These are phyloP conservation scores for Euura saliciscinereae DNA, from an alignment of 1,140 invertebrate genomes.

Conservation along the genomic window DNA sequence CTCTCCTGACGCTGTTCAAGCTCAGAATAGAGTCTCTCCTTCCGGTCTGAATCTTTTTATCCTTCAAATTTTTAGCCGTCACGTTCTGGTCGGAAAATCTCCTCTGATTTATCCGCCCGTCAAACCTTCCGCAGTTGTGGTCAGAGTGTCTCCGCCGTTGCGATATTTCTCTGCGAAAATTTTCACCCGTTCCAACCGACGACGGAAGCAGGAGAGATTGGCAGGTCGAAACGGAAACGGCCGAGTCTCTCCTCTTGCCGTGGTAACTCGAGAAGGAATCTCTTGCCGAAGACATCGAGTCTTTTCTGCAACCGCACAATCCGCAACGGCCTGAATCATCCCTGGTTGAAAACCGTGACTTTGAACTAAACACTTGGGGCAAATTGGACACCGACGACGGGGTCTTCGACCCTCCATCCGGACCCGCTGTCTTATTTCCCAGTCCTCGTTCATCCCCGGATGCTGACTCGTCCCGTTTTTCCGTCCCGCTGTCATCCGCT, in stretches of 20 bases:
- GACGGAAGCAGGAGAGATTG: slow-evolving; percentile 40
- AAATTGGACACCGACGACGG: too few species aligned
- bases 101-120: slow-evolving; percentile 17
- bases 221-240: slow-evolving; percentile 42
- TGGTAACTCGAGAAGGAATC: slow-evolving; percentile 28
- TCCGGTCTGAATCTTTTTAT: neutral
- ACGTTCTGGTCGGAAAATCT: slow-evolving; percentile 36
- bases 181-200: slow-evolving; percentile 7
- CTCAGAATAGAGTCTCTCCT: slow-evolving; percentile 20
- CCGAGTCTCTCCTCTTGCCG: slow-evolving; percentile 37
- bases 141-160: slow-evolving; percentile 35
- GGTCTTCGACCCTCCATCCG: too few species aligned
- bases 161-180: slow-evolving; percentile 2
- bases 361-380: too few species aligned
- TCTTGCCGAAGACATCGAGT: slow-evolving; percentile 21
- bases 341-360: too few species aligned
- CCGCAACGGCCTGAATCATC: neutral
- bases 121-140: slow-evolving; percentile 26
- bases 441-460: too few species aligned
- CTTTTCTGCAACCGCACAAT: slow-evolving; percentile 15
- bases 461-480: slow-evolving; percentile 17
- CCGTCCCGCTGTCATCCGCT: slow-evolving; percentile 28
- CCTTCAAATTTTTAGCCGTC: slow-evolving; percentile 7
- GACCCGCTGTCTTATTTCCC: too few species aligned
- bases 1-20: slow-evolving; percentile 23